phyloP scores from a whole-genome alignment of 2,113 vertebrate genomes.

The Charadrius vociferus region DNA sequence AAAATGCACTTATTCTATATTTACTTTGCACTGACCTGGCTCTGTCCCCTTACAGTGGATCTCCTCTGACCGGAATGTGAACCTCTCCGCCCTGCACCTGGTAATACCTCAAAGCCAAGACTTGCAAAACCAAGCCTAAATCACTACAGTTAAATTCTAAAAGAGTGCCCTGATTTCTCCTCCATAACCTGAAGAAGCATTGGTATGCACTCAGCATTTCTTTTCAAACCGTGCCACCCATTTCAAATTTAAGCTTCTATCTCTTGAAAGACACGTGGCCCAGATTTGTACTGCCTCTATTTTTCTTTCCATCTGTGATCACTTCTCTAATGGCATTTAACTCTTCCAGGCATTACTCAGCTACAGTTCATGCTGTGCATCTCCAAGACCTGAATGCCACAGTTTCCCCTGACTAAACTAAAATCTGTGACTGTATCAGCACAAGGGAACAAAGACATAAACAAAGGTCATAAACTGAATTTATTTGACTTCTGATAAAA shows the following conservation, averaged over 20 bases:
- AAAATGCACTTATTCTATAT: background rate
- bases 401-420: background rate
- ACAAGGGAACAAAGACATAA: background rate
- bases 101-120: background rate
- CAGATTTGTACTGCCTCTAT: background rate
- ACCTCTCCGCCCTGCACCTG: background rate
- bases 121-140: background rate
- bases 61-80: background rate
- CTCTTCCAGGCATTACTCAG: background rate
- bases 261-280: background rate
- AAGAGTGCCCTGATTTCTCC: background rate
- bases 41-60: background rate
- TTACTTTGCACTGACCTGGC: background rate
- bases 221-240: background rate
- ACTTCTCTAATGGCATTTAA: background rate
- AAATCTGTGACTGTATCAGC: background rate
- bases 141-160: background rate
- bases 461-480: conserved; percentile 33
- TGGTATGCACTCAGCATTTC: background rate
- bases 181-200: background rate
- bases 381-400: background rate
- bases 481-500: conserved; percentile 36
- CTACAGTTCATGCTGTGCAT: background rate
- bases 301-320: background rate
- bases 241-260: background rate